These are phyloP conservation scores for Nomada goodeniana DNA, from an alignment of 2,888 invertebrate species.

Conservation along the genomic window DNA sequence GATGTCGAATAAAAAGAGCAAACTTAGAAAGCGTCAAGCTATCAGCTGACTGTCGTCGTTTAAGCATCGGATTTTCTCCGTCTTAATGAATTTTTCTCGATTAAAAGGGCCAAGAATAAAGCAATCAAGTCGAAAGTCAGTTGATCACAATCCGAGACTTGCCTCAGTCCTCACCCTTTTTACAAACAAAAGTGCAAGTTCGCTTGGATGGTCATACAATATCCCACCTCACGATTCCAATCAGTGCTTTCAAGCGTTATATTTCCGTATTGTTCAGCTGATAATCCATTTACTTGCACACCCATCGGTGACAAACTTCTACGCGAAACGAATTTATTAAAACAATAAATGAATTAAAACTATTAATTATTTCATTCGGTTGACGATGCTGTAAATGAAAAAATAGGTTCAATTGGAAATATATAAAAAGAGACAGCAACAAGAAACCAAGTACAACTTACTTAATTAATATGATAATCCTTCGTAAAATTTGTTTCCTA, in stretches of 20 bases:
- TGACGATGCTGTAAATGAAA: no score
- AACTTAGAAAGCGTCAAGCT: not conserved
- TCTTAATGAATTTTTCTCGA: not conserved
- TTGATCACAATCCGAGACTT: not conserved
- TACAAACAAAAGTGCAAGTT: not conserved
- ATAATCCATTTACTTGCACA: not conserved
- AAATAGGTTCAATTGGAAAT: no score
- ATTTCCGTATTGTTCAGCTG: not conserved
- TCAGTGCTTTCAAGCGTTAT: not conserved
- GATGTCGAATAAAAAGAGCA: not conserved
- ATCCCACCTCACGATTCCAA: not conserved
- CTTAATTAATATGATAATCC: no score
- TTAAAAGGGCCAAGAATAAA: not conserved
- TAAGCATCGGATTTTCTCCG: not conserved
- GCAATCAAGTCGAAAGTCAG: constrained; percentile 17
- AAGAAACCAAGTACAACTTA: not conserved
- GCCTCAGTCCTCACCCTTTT: not conserved
- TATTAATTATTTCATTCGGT: no score
- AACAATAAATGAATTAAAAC: no score
- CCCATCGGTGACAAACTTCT: no score
- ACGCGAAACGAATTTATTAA: no score
- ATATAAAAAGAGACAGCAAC: no score
- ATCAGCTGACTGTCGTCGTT: not conserved
- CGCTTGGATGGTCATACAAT: constrained; percentile 3
- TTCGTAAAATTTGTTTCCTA: no score